These are phyloP conservation scores for Lipophrys pholis DNA, from an alignment of 2,113 vertebrate genomes.

Conservation along the genomic window DNA sequence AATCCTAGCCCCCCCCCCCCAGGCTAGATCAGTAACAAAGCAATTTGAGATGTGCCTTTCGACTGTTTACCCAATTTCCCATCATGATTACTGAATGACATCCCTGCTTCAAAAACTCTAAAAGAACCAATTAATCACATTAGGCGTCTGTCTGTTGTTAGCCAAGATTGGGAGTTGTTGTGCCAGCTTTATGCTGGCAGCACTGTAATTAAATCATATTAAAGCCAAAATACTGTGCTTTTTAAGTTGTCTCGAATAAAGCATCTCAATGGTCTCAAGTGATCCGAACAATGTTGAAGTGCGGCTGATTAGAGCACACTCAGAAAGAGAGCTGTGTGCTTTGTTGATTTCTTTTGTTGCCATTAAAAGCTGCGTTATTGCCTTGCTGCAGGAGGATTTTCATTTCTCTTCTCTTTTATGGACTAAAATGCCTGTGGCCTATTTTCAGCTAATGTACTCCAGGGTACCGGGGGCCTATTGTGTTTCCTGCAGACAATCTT, in stretches of 20 bases:
- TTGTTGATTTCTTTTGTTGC: constrained; percentile 71
- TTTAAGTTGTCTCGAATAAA: constrained; percentile 64
- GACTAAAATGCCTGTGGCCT: constrained; percentile 71
- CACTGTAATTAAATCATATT: constrained; percentile 72
- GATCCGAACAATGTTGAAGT: constrained; percentile 59
- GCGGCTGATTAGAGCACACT: constrained; percentile 65
- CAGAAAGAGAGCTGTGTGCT: constrained; percentile 57
- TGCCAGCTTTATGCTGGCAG: constrained; percentile 54
- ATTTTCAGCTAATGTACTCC: constrained; percentile 74
- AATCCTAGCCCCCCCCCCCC: background rate
- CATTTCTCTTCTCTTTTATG: constrained; percentile 65
- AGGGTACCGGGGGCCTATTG: constrained; percentile 62
- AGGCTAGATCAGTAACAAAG: constrained; percentile 11
- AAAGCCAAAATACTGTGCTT: constrained; percentile 62
- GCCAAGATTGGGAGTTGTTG: constrained; percentile 55
- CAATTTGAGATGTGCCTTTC: constrained; percentile 22
- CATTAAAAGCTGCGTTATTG: constrained; percentile 70
- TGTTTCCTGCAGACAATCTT: constrained; percentile 71
- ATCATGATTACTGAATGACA: constrained; percentile 58
- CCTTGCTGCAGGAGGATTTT: constrained; percentile 68
- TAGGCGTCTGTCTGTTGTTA: constrained; percentile 61
- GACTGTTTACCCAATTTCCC: constrained; percentile 40
- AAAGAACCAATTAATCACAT: constrained; percentile 75
- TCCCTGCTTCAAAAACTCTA: constrained; percentile 49
- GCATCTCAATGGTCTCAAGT: constrained; percentile 56